These are phyloP conservation scores for Yponomeuta sedellus DNA, from an alignment of 2,888 invertebrate species.

Conservation along the genomic window DNA sequence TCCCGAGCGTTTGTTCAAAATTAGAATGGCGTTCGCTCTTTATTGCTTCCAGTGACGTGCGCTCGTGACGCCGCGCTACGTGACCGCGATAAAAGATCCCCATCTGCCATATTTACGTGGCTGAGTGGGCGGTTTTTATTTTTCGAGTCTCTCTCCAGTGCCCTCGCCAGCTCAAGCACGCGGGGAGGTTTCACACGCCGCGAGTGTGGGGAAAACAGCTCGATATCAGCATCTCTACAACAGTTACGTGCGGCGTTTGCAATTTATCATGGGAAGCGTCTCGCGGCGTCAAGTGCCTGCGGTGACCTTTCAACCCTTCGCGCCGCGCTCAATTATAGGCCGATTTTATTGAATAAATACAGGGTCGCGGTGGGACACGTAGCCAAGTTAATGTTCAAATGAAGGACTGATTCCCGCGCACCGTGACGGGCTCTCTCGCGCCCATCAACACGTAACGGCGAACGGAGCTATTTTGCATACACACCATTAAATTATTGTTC, in stretches of 20 bases:
- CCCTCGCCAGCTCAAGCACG: slow-evolving; percentile 45
- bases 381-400: slow-evolving; percentile 69
- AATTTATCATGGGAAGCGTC: slow-evolving; percentile 12
- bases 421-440: slow-evolving; percentile 66
- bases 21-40: slow-evolving; percentile 71
- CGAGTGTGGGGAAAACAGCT: slow-evolving; percentile 49
- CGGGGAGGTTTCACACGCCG: slow-evolving; percentile 66
- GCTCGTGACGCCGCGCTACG: slow-evolving; percentile 73
- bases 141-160: slow-evolving; percentile 59
- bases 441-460: slow-evolving; percentile 73
- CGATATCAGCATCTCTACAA: slow-evolving; percentile 13
- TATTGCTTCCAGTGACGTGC: slow-evolving; percentile 70
- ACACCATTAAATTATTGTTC: slow-evolving; percentile 76
- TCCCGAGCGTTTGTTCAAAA: slow-evolving; percentile 62
- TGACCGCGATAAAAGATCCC: slow-evolving; percentile 76
- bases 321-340: background rate
- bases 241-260: slow-evolving; percentile 8
- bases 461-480: slow-evolving; percentile 69
- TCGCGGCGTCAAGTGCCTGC: slow-evolving; percentile 10
- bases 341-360: slow-evolving; percentile 14
- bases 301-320: slow-evolving; percentile 8
- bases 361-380: slow-evolving; percentile 10
- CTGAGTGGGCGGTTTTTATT: slow-evolving; percentile 74
- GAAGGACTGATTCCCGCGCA: slow-evolving; percentile 71
- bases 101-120: slow-evolving; percentile 75